Conservation (phyloP, 2,888 invertebrate species). For the Polietes domitor region DNA sequence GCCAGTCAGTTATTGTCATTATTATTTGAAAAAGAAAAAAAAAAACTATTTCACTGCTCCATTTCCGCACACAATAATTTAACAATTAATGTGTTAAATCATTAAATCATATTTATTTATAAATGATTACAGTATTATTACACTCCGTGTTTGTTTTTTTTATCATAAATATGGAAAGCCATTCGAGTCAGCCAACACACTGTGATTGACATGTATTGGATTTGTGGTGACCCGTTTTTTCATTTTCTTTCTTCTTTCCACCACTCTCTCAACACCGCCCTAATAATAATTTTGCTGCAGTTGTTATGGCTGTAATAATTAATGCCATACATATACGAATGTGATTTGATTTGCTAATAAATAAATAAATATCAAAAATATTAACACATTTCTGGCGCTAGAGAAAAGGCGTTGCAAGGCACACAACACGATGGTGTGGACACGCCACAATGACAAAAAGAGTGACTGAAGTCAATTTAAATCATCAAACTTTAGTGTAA, state of each 20-base stretch:
- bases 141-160: not conserved
- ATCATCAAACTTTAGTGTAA: constrained; percentile 57
- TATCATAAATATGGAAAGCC: constrained; percentile 4
- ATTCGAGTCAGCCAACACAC: constrained; percentile 20
- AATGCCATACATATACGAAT: not conserved
- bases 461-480: constrained; percentile 53
- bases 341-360: not conserved
- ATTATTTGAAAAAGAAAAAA: too few species aligned
- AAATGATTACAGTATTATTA: constrained; percentile 43
- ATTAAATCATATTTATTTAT: constrained; percentile 59
- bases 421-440: not conserved
- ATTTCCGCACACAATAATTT: constrained; percentile 50
- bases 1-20: not conserved
- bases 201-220: not conserved
- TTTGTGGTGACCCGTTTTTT: not conserved
- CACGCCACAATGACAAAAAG: constrained; percentile 1
- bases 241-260: not conserved
- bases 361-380: too few species aligned
- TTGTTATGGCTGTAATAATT: constrained; percentile 7
- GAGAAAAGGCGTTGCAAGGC: constrained; percentile 1
- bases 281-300: not conserved
- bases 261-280: not conserved
- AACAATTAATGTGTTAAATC: constrained; percentile 38
- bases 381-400: not conserved
- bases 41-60: not conserved